Base-by-base conservation (phyloP, 2,113 vertebrate genomes). In the Ophiodon elongatus region DNA sequence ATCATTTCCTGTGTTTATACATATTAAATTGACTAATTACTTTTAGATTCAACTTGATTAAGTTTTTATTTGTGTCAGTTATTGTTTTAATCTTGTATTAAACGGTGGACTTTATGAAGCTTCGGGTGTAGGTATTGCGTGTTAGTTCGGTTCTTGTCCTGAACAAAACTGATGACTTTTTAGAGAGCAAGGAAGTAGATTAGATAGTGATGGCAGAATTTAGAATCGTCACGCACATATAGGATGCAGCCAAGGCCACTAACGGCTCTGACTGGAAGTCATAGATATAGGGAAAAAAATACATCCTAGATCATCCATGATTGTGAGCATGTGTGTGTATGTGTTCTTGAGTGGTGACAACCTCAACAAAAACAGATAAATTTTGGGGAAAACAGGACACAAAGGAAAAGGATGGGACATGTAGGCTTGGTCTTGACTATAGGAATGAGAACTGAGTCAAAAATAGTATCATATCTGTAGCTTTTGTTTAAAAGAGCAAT, bases 181-280 rank as follows among this genome's bases (percentile, higher is more conserved):
- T 43, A 47, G 73, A 80, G 39, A 84, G 69, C 29, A 41, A 2
- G 76, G 63, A 82, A 76, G 37, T 33, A 91, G 91, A 92, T 95
- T 86, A 95, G 94, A 95, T 95, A 94, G 75, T 31, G 39, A 60
- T 35, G 31, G 72, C 75, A 74, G 76, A 73, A 91, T 73, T 85
- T 84, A 88, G 83, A 86, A 82, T 78, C 35, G 21, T 87, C 66
- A 31, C 74, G 60, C 64, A 52, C 21, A 37, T 41, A 71, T 69
- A 91, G 92, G 90, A 92, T 91, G 82, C 67, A 59, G 76, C 64
- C 91, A 93, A 93, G 92, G 92, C 65, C 86, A 70, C 68, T 9
- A 43, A 62, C 8, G 8, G 43, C 72, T 63, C 57, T 64, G 78
- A 78, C 80, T 90, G 79, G 68, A 85, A 73, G 73, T 69, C 62